These are phyloP conservation scores for Panthera tigris DNA, from an alignment of 2,113 vertebrate species.

Conservation along the genomic window DNA sequence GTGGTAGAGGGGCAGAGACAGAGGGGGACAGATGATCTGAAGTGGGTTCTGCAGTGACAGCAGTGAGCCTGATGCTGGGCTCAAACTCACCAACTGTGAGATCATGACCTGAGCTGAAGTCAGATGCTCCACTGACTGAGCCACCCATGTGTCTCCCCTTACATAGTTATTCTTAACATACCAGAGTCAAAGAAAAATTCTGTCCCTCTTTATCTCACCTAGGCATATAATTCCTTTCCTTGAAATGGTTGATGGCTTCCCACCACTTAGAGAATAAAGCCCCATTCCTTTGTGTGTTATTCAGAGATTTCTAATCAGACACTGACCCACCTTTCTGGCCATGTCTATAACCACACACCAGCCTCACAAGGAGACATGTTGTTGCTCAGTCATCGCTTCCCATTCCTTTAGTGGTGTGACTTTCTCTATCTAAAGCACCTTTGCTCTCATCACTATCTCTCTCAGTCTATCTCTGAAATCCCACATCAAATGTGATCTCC, in stretches of 20 bases:
- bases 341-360: not conserved
- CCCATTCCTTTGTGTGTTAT: not conserved
- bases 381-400: not conserved
- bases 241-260: slow-evolving; percentile 16
- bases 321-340: not conserved
- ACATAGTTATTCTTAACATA: slow-evolving; percentile 24
- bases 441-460: not conserved
- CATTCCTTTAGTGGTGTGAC: not conserved
- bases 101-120: too few species aligned
- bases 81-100: too few species aligned
- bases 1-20: too few species aligned
- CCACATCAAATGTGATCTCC: not conserved
- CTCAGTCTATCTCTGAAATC: not conserved
- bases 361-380: not conserved
- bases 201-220: not conserved
- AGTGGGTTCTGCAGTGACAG: too few species aligned
- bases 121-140: too few species aligned
- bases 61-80: too few species aligned
- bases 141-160: not conserved
- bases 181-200: slow-evolving; percentile 14
- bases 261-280: not conserved
- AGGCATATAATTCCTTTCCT: not conserved
- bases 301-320: not conserved
- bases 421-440: not conserved
- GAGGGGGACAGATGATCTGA: too few species aligned